Percentiles rank a stretch among this genome's conserved stretches.
phyloP scores from a whole-genome alignment of 2,888 invertebrate species.

The Drosophila setosimentum region DNA sequence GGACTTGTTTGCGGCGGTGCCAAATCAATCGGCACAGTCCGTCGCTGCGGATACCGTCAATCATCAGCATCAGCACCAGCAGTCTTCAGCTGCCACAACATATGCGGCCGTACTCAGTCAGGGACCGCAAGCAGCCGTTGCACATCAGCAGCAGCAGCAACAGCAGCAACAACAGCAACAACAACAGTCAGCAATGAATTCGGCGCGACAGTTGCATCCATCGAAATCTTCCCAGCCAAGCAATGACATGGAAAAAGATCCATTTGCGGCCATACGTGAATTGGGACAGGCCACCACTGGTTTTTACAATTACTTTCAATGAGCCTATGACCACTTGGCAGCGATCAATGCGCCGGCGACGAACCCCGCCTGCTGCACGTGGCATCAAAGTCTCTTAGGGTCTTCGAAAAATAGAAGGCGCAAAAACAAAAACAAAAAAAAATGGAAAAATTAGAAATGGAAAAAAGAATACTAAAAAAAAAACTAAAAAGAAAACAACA shows the following conservation, averaged over 20 bases:
- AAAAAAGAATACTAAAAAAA: conserved; percentile 33
- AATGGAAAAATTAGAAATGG: conserved; percentile 44
- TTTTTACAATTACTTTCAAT: conserved; percentile 87
- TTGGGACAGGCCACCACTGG: conserved; percentile 86
- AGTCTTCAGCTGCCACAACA: conserved; percentile 81
- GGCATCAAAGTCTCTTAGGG: conserved; percentile 59
- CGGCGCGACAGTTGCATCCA: conserved; percentile 33
- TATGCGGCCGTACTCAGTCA: conserved; percentile 85
- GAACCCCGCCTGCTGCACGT: conserved; percentile 48
- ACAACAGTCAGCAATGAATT: conserved; percentile 35
- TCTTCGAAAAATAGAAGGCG: conserved; percentile 37
- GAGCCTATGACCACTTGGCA: conserved; percentile 44
- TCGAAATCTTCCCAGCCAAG: conserved; percentile 53
- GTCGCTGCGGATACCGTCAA: conserved; percentile 33
- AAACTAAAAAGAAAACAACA: conserved; percentile 52
- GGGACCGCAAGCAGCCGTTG: conserved; percentile 69
- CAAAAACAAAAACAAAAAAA: conserved; percentile 42
- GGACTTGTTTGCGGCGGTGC: conserved; percentile 75
- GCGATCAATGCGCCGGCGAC: conserved; percentile 15
- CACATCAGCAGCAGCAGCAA: conserved; percentile 32
- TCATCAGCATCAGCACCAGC: conserved; percentile 42
- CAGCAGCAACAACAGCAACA: conserved; percentile 29
- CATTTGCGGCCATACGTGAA: conserved; percentile 86
- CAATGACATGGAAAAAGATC: conserved; percentile 84
- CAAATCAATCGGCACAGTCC: conserved; percentile 57